phyloP scores from a whole-genome alignment of 2,113 vertebrate genomes.

The Casuarius casuarius region DNA sequence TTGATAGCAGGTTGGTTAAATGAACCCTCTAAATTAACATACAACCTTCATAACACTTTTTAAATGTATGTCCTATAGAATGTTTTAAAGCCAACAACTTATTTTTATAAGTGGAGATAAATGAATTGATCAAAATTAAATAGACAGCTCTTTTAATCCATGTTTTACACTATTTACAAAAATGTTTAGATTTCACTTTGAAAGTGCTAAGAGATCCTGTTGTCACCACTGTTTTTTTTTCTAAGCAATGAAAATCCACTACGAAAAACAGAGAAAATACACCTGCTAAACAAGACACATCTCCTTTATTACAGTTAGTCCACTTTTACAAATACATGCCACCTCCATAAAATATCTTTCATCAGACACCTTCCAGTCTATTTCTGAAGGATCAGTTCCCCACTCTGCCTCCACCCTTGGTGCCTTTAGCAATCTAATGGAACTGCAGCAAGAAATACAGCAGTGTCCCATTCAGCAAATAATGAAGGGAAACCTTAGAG shows the following conservation, averaged over 20 bases:
- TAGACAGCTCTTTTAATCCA: neutral
- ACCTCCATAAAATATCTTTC: neutral
- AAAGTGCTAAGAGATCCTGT: neutral
- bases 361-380: neutral
- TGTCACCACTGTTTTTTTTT: neutral
- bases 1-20: neutral
- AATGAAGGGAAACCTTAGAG: neutral
- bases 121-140: neutral
- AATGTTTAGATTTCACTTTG: neutral
- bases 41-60: neutral
- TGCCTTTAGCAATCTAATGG: neutral
- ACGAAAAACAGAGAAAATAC: neutral
- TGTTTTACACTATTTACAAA: neutral
- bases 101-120: neutral
- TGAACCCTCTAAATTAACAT: neutral
- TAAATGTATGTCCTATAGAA: neutral
- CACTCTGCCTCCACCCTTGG: neutral
- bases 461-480: accelerated
- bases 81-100: neutral
- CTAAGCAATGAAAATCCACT: neutral
- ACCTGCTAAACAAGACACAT: accelerated
- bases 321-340: neutral
- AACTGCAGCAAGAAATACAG: neutral
- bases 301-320: neutral
- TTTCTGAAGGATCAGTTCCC: neutral